These are phyloP conservation scores for Alethe castanea DNA, from an alignment of 2,113 vertebrate genomes.

Conservation along the genomic window DNA sequence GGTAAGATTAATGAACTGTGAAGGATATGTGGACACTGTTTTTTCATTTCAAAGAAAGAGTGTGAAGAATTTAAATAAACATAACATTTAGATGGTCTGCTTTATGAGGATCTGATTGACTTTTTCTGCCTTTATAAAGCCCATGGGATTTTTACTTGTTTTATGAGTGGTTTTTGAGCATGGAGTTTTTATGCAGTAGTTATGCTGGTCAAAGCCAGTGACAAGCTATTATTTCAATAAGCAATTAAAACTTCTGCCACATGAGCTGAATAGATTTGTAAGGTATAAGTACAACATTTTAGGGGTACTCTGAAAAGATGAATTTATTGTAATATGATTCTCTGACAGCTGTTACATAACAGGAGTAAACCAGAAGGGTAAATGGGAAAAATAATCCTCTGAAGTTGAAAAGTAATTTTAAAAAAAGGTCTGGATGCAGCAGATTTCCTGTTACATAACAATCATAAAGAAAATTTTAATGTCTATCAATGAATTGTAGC, in stretches of 20 bases:
- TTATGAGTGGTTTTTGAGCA: not conserved
- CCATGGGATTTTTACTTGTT: not conserved
- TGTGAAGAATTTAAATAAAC: conserved; percentile 47
- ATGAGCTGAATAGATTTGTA: not conserved
- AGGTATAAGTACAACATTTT: not conserved
- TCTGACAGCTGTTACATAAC: not conserved
- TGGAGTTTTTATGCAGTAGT: not conserved
- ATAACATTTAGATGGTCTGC: not conserved
- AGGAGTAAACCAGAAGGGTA: not conserved
- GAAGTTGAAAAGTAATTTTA: not conserved
- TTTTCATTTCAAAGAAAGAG: conserved; percentile 5
- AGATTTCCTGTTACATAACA: not conserved
- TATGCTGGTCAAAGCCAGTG: not conserved
- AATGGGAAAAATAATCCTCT: not conserved
- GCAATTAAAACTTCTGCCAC: not conserved
- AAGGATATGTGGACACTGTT: conserved; percentile 16
- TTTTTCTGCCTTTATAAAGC: not conserved
- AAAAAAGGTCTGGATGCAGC: not conserved
- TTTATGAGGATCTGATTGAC: not conserved
- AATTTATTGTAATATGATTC: not conserved
- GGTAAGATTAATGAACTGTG: conserved; percentile 36
- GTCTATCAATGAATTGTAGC: not conserved
- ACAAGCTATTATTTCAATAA: not conserved
- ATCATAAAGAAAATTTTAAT: not conserved
- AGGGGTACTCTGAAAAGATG: not conserved